Base-by-base conservation (phyloP, 2,888 invertebrate species). In the Aproaerema taeniolella region DNA sequence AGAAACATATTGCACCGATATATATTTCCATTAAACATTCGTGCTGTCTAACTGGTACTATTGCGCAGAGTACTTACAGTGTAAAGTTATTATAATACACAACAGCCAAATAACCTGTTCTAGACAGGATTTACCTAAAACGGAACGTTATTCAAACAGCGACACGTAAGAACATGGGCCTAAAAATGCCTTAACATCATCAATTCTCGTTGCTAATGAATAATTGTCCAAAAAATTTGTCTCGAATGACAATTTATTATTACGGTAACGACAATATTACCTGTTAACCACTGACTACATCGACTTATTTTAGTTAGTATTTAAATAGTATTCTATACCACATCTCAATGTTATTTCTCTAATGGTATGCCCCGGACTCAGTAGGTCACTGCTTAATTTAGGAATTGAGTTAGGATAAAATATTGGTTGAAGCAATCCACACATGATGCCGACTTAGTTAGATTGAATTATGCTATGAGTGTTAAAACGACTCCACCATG, bases 231-330 rank as follows among this genome's bases (percentile, higher is more conserved):
- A 69, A 52, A 39, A 44, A 49, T 59, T 46, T 55, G 52, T 58
- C 50, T 69, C 51, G 61, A 72, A 72, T 66, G 62, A 64, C 51
- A 61, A 55, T 52, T 61, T 52, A 45, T 56, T 59, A 61, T 64
- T 67, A 64, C 75, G 72, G 74, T 80, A 83, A 82, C 74, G 71
- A 80, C 73, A 72, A 74, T 68, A 77, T 83, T 85, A 85, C 79
- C 78, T 69, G 67, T 70, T 67, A 83, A 82, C 80, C 80, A 78
- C 67, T 67, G 81, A 83, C 82, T 86, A 85, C 82, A 74, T 79
- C 67, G 65, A 80, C 79, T 79, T 81, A 81, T 62, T n/a, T n/a
- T 66, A 65, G 58, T 71, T 71, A 71, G 58, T 58, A 67, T 65
- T 78, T 80, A 75, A 75, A 78, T 78, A 82, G 62, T 76, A 75